Evolutionary conservation across 2,113 vertebrate species (phyloP).

Genomic region (Machaerirhynchus nigripectus): DNA sequence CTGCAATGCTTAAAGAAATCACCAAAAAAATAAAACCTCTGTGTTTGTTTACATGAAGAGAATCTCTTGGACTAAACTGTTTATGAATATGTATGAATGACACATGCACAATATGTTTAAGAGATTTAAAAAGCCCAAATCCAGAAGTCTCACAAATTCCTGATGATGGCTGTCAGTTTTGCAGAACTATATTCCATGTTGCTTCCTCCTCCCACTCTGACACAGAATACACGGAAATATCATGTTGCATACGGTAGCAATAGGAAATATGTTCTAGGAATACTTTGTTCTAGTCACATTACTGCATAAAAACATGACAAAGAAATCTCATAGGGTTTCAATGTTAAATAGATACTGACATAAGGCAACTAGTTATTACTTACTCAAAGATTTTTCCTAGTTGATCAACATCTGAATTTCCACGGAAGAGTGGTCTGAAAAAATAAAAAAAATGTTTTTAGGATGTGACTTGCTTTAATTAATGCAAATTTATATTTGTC

Average conservation of each 20-base stretch:
- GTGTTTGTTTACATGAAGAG: not conserved
- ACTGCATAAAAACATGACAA: not conserved
- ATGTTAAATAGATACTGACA: not conserved
- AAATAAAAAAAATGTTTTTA: constrained; percentile 54
- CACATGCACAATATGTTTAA: not conserved
- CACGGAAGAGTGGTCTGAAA: constrained; percentile 91
- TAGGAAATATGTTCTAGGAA: constrained; percentile 21
- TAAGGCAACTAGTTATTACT: constrained; percentile 70
- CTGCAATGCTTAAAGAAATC: not conserved
- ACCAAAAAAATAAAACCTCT: not conserved
- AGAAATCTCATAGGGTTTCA: not conserved
- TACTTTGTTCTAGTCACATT: not conserved
- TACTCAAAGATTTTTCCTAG: constrained; percentile 99
- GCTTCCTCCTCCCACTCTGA: constrained; percentile 31
- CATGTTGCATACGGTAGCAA: not conserved
- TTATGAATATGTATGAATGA: not conserved
- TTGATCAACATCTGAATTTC: constrained; percentile 97
- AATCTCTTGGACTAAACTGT: not conserved
- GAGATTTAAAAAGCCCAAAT: not conserved
- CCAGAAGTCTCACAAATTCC: not conserved
- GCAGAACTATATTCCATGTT: constrained; percentile 10
- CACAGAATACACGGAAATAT: constrained; percentile 52
- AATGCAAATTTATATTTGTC: not conserved
- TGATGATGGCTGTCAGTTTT: not conserved
- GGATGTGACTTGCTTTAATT: not conserved